Conservation (phyloP, 2,797 vertebrate species). For the Acanthornis magna region DNA sequence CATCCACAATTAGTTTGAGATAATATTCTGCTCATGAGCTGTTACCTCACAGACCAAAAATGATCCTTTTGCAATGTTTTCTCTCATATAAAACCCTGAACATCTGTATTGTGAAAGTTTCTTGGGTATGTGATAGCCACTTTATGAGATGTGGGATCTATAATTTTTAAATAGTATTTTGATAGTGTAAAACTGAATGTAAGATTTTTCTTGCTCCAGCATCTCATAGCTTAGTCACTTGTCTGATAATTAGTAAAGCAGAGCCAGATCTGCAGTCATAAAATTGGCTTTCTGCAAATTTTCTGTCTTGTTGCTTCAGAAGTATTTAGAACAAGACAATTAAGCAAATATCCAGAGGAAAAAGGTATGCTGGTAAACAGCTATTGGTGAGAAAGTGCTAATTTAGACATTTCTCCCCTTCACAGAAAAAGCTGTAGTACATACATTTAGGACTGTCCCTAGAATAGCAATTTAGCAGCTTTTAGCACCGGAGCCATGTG, state of each 20-base stretch:
- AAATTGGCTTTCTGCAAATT: constrained; percentile 40
- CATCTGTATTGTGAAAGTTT: constrained; percentile 19
- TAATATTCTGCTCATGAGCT: not conserved
- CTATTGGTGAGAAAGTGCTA: constrained; percentile 38
- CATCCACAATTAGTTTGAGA: constrained; percentile 6
- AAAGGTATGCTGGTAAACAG: constrained; percentile 14
- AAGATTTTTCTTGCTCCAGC: not conserved
- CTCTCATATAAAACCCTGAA: not conserved
- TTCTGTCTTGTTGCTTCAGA: constrained; percentile 17
- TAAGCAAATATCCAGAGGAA: constrained; percentile 21
- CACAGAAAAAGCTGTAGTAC: not conserved
- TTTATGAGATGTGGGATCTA: not conserved
- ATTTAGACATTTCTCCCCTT: constrained; percentile 34
- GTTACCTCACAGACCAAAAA: constrained; percentile 8
- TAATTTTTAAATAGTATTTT: not conserved
- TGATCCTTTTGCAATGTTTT: not conserved
- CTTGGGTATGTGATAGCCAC: not conserved
- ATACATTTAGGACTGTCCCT: not conserved
- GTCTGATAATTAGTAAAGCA: constrained; percentile 45
- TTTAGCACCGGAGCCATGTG: not conserved
- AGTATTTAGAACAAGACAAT: constrained; percentile 20
- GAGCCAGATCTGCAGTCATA: not conserved
- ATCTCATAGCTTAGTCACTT: constrained; percentile 9
- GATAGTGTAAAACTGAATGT: not conserved
- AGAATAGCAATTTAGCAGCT: constrained; percentile 34